Evolutionary conservation across 2,888 invertebrate species (phyloP).

Genomic region (Odontocolon sp.): DNA sequence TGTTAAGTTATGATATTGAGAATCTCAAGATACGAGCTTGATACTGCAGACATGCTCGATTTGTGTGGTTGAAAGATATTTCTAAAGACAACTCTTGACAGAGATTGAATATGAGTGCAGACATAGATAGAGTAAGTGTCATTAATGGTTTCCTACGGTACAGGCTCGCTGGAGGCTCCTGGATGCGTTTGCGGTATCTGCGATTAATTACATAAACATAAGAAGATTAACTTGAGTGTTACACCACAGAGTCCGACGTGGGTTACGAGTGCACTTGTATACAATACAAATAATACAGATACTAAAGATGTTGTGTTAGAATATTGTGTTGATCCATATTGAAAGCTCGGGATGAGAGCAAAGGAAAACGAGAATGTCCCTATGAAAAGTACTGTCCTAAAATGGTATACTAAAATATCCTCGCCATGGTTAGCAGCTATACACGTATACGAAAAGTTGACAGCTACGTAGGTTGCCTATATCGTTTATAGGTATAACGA

Average conservation of each 20-base stretch:
- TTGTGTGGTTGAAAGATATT: too few relatives aligned
- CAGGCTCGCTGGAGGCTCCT: too few relatives aligned
- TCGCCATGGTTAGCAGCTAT: neutral
- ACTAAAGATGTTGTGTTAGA: neutral
- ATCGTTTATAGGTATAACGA: neutral
- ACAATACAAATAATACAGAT: slow-evolving; percentile 3
- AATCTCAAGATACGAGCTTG: too few relatives aligned
- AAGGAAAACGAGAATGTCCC: neutral
- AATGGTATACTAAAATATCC: too few relatives aligned
- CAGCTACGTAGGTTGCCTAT: slow-evolving; percentile 1
- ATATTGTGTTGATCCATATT: neutral
- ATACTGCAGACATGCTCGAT: too few relatives aligned
- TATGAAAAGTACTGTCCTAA: neutral
- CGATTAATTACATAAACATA: slow-evolving; percentile 13
- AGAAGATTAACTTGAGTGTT: slow-evolving; percentile 16
- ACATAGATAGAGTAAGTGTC: too few relatives aligned
- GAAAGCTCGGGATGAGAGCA: neutral
- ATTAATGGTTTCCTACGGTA: too few relatives aligned
- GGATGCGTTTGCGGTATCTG: too few relatives aligned
- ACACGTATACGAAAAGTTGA: slow-evolving; percentile 6
- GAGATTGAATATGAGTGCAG: too few relatives aligned
- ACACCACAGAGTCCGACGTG: neutral
- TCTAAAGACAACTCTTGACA: too few relatives aligned
- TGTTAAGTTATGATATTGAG: slow-evolving; percentile 23
- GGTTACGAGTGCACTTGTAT: neutral